These are phyloP conservation scores for Altica lythri DNA, from an alignment of 2,888 invertebrate species.

Conservation along the genomic window DNA sequence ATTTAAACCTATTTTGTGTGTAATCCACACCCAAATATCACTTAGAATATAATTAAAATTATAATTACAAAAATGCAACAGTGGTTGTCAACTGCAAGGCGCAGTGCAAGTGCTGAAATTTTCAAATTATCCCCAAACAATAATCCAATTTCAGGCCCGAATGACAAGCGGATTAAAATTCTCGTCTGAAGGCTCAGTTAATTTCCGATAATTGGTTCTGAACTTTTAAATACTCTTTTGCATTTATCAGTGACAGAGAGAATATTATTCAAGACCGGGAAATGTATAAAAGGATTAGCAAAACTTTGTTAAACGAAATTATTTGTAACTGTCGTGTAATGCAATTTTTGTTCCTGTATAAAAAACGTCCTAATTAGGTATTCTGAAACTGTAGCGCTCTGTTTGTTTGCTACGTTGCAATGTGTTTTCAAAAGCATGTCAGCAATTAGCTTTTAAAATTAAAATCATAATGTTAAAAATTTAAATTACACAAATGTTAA, in stretches of 20 bases:
- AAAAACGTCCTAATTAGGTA: too few species aligned
- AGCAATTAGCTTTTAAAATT: too few species aligned
- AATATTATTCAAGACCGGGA: background rate
- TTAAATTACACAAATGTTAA: too few species aligned
- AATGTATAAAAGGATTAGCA: background rate
- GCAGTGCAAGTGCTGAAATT: conserved; percentile 11
- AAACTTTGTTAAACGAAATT: background rate
- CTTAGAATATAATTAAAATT: too few species aligned
- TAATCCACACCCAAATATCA: too few species aligned
- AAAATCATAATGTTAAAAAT: too few species aligned
- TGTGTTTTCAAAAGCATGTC: too few species aligned
- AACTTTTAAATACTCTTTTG: conserved; percentile 25
- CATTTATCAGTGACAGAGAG: background rate
- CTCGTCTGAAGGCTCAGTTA: conserved; percentile 20
- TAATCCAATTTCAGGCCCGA: conserved; percentile 20
- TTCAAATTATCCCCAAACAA: conserved; percentile 25
- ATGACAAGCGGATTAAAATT: conserved; percentile 31
- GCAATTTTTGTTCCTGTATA: too few species aligned
- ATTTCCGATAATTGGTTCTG: conserved; percentile 28
- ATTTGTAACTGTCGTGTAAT: background rate
- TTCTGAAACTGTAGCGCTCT: too few species aligned
- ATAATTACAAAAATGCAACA: too few species aligned
- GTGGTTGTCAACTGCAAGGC: background rate
- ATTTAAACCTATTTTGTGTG: too few species aligned
- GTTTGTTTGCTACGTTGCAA: too few species aligned